Evolutionary conservation across 2,888 invertebrate genomes (phyloP).

Genomic region (Clepsis dumicolana): DNA sequence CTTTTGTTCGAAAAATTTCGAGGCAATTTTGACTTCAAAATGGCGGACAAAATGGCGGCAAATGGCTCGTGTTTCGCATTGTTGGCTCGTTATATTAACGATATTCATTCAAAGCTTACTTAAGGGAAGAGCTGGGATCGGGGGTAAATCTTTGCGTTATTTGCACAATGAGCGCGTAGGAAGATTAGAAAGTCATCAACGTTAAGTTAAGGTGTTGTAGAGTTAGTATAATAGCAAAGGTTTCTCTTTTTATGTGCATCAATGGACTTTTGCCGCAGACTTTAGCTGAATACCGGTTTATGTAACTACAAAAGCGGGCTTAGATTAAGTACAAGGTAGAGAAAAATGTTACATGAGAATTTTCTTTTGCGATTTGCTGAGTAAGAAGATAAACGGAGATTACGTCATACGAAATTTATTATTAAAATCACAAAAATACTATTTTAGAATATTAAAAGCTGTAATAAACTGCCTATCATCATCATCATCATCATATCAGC

Average conservation of each 20-base stretch:
- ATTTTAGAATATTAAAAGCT: neutral
- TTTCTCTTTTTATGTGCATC: neutral
- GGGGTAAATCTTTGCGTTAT: constrained; percentile 11
- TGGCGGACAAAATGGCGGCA: constrained; percentile 28
- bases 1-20: constrained; percentile 50
- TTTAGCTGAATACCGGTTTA: neutral
- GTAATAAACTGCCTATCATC: no score
- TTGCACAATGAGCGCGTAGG: constrained; percentile 13
- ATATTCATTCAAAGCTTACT: constrained; percentile 28
- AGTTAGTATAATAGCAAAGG: neutral
- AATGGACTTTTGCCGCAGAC: neutral
- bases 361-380: no score
- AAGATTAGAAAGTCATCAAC: constrained; percentile 35
- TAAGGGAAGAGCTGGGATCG: constrained; percentile 14
- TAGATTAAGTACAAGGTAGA: neutral
- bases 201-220: constrained; percentile 21
- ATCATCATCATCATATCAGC: no score
- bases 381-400: no score
- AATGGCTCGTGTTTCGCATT: constrained; percentile 37
- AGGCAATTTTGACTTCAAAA: constrained; percentile 45
- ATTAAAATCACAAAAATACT: neutral
- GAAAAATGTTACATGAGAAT: no score
- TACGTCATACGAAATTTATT: no score
- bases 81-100: constrained; percentile 16
- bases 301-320: neutral